Conservation (phyloP, 2,797 vertebrate genomes). For the Acanthopagrus latus region DNA sequence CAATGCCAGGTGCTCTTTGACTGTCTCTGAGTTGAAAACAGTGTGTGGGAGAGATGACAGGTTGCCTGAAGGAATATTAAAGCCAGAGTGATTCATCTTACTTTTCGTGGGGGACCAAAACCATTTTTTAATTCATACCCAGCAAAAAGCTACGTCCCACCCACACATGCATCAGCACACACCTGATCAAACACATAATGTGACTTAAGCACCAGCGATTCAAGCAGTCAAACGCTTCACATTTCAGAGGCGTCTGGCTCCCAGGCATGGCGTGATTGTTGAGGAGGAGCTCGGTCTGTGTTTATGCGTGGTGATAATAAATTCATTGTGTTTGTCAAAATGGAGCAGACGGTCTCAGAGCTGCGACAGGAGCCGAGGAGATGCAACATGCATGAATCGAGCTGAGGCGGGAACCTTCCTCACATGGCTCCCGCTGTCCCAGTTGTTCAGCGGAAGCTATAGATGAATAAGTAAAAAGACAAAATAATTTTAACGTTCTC, state of each 20-base stretch:
- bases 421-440: slow-evolving; percentile 37
- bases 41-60: slow-evolving; percentile 78
- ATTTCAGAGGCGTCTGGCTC: slow-evolving; percentile 36
- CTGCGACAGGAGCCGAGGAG: slow-evolving; percentile 55
- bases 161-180: slow-evolving; percentile 48
- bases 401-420: slow-evolving; percentile 45
- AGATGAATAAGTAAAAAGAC: slow-evolving; percentile 69
- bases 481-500: slow-evolving; percentile 66
- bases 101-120: slow-evolving; percentile 60
- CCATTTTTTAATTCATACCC: slow-evolving; percentile 74
- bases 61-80: slow-evolving; percentile 74
- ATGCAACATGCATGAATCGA: slow-evolving; percentile 70
- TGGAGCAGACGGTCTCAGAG: slow-evolving; percentile 70
- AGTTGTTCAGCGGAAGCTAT: slow-evolving; percentile 41
- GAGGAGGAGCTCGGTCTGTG: slow-evolving; percentile 49
- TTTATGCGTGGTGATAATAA: slow-evolving; percentile 69
- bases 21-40: slow-evolving; percentile 65
- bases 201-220: slow-evolving; percentile 32
- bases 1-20: slow-evolving; percentile 70
- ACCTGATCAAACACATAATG: slow-evolving; percentile 53
- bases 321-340: slow-evolving; percentile 78
- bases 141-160: slow-evolving; percentile 72
- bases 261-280: slow-evolving; percentile 38
- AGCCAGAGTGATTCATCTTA: slow-evolving; percentile 75
- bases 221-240: slow-evolving; percentile 8